Evolutionary conservation across 2,888 invertebrate species (phyloP).

Genomic region (Muschampia plurimacula): DNA sequence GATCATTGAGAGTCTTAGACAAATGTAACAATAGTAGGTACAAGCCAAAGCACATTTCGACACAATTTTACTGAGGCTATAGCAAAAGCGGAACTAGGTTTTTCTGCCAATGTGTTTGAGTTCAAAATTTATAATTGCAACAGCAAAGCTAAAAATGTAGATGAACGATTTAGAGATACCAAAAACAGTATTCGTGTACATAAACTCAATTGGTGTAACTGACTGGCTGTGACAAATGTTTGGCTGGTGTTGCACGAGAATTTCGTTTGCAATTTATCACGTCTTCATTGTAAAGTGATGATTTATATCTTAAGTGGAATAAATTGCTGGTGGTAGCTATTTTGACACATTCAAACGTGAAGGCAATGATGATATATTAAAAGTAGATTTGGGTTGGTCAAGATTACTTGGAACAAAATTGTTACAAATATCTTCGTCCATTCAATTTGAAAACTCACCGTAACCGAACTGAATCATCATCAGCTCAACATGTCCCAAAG

Average conservation of each 20-base stretch:
- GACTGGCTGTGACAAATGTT: conserved; percentile 55
- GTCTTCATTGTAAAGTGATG: conserved; percentile 22
- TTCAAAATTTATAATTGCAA: conserved; percentile 11
- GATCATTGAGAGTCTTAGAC: conserved; percentile 67
- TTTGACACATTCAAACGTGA: conserved; percentile 20
- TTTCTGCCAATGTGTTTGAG: conserved; percentile 35
- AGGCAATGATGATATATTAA: conserved; percentile 20
- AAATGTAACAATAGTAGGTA: conserved; percentile 34
- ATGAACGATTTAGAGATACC: conserved; percentile 55
- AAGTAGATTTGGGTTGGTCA: conserved; percentile 23
- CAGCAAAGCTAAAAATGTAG: conserved; percentile 46
- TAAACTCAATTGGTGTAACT: conserved; percentile 54
- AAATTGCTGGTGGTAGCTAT: conserved; percentile 26
- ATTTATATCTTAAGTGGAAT: conserved; percentile 36
- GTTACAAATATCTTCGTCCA: not conserved
- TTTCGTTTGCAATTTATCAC: conserved; percentile 39
- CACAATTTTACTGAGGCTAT: conserved; percentile 45
- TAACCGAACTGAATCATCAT: not conserved
- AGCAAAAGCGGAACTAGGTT: conserved; percentile 36
- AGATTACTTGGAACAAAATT: not conserved
- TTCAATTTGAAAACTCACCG: not conserved
- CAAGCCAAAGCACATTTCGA: conserved; percentile 31
- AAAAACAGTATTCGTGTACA: conserved; percentile 55
- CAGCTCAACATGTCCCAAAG: not conserved
- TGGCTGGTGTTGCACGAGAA: conserved; percentile 36